Evolutionary conservation across 2,888 invertebrate species (phyloP), one percentile per base, ranked within the genome.

Genomic region (Coremacera marginata): DNA sequence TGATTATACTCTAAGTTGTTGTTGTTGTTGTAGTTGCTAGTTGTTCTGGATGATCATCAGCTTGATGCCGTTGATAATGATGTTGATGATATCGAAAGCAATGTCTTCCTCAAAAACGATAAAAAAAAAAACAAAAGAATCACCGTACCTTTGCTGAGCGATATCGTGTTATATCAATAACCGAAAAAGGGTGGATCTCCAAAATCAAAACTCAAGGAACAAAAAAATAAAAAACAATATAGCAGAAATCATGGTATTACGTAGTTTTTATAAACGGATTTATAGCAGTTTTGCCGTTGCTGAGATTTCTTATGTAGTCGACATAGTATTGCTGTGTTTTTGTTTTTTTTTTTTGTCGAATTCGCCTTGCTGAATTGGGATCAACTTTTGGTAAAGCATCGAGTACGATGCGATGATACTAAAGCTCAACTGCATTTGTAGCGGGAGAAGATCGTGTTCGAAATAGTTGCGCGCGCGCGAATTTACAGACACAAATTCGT

Each of bases 151-250:
- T 27, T 25, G 60, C 25, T 44, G 25, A 22, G 70, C 77, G 78
- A 85, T 87, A 87, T 87, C 86, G 85, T 84, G 85, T 85, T 86
- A 87, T 88, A 88, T 88, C 88, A 88, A 88, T 88, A 88, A 88
- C 87, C 87, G 82, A 87, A 88, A 88, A 88, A 85, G 88, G 88
- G 88, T 86, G 88, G 88, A 87, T 84, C 85, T 80, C 83, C 82
- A 82, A 84, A 83, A 80, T 71, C 65, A 73, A 77, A 55, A 70
- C 52, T 67, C 57, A 70, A 67, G 52, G 19, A 70, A 72, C n/a
- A n/a, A n/a, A n/a, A n/a, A n/a, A n/a, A n/a, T n/a, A 57, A 77
- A 74, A 51, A 77, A 49, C 3, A 70, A 75, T 57, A 70, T 76
- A 49, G 44, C 71, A 27, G 70, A 34, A 49, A 67, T 52, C 31